phyloP scores from a whole-genome alignment of 2,113 vertebrate genomes.

The Corythoichthys haematopterus region DNA sequence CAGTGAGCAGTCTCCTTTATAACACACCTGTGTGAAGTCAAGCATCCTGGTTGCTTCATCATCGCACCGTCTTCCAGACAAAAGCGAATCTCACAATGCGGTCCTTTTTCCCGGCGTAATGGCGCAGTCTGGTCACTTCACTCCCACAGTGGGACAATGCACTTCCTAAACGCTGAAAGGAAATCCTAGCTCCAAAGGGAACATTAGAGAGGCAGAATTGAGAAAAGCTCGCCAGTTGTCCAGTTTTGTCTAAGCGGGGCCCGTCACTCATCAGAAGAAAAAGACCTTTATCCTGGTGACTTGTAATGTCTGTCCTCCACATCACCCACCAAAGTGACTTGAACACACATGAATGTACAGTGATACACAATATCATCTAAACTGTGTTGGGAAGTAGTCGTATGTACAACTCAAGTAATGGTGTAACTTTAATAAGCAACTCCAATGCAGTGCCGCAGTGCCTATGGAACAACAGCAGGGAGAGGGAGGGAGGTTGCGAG shows the following conservation, averaged over 20 bases:
- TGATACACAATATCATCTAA: too few relatives aligned
- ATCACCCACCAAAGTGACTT: conserved; percentile 45
- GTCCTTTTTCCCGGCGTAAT: conserved; percentile 59
- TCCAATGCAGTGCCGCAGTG: too few relatives aligned
- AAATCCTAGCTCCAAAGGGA: conserved; percentile 58
- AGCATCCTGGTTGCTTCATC: background rate
- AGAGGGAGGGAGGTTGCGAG: too few relatives aligned
- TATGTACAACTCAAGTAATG: too few relatives aligned
- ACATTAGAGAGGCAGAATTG: conserved; percentile 47
- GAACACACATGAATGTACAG: too few relatives aligned
- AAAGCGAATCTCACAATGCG: conserved; percentile 55
- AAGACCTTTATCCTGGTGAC: conserved; percentile 36
- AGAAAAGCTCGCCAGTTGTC: conserved; percentile 45
- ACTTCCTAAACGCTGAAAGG: conserved; percentile 66
- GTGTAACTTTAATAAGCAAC: too few relatives aligned
- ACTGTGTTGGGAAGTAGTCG: too few relatives aligned
- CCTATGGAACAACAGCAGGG: too few relatives aligned
- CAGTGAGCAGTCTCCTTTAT: too few relatives aligned
- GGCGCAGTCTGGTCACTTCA: conserved; percentile 56
- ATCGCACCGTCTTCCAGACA: conserved; percentile 30
- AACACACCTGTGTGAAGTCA: conserved; percentile 35
- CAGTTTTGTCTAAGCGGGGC: conserved; percentile 58
- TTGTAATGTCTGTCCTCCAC: conserved; percentile 39
- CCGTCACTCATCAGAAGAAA: conserved; percentile 51
- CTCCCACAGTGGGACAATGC: conserved; percentile 62